Conservation (phyloP, 1,140 invertebrate genomes). For the Drosophila subobscura region DNA sequence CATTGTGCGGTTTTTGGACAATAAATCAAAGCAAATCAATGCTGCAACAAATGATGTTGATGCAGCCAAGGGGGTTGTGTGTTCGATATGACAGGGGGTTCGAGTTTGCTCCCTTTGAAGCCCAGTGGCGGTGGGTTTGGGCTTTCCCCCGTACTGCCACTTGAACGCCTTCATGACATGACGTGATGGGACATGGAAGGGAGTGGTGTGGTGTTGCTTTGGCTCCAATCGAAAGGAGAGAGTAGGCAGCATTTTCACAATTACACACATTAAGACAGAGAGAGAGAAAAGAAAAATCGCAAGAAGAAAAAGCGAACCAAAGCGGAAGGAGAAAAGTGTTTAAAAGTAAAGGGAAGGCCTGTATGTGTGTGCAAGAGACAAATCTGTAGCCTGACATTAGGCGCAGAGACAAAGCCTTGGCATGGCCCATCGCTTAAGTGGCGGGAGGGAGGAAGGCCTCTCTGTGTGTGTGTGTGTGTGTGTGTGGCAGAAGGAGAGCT, state of each 20-base stretch:
- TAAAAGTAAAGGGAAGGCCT: not conserved
- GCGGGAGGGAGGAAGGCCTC: no score
- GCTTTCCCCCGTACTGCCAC: conserved; percentile 36
- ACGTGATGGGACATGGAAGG: conserved; percentile 17
- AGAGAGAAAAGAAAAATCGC: conserved; percentile 6
- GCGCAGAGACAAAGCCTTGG: conserved; percentile 32
- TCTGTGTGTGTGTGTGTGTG: conserved; percentile 8
- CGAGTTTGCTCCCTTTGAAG: conserved; percentile 45
- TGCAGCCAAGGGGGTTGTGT: not conserved
- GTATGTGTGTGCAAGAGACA: conserved; percentile 26
- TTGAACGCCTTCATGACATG: conserved; percentile 65
- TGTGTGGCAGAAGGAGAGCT: conserved; percentile 34
- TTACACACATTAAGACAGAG: conserved; percentile 70
- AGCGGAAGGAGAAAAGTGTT: no score
- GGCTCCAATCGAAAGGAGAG: conserved; percentile 15
- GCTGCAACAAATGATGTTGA: conserved; percentile 21
- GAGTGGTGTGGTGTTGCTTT: not conserved
- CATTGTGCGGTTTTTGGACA: conserved; percentile 64
- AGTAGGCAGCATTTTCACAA: conserved; percentile 61
- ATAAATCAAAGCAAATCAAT: conserved; percentile 83
- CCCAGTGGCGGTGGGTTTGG: conserved; percentile 27
- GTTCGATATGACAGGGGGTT: not conserved
- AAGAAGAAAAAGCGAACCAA: conserved; percentile 5
- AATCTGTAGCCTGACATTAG: conserved; percentile 50
- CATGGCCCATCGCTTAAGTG: no score